Evolutionary conservation across 2,797 vertebrate genomes (phyloP).

Genomic region (Lepidocolaptes lacrymiger): DNA sequence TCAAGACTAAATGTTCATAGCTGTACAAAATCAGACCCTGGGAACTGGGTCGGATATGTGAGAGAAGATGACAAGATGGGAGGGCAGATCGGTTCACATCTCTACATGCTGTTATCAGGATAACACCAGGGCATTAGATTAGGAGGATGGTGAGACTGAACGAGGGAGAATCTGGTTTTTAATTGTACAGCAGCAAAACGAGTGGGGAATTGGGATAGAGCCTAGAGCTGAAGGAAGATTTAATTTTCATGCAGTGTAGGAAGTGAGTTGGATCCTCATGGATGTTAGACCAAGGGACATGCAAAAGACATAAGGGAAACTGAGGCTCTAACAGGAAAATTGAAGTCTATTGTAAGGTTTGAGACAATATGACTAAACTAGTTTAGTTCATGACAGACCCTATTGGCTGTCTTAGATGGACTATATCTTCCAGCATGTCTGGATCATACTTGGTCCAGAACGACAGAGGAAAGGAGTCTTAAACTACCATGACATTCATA

Average conservation of each 20-base stretch:
- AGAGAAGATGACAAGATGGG: conserved; percentile 35
- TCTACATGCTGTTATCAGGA: background rate
- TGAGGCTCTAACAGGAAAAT: background rate
- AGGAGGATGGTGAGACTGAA: background rate
- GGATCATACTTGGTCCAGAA: background rate
- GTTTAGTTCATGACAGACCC: background rate
- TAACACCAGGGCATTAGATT: background rate
- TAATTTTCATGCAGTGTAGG: background rate
- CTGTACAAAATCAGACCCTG: conserved; percentile 32
- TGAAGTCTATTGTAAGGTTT: background rate
- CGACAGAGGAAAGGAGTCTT: background rate
- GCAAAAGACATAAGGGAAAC: background rate
- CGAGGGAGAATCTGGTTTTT: background rate
- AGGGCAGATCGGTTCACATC: conserved; percentile 18
- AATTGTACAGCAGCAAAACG: background rate
- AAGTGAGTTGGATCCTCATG: background rate
- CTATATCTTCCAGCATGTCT: background rate
- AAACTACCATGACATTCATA: background rate
- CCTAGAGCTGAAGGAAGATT: background rate
- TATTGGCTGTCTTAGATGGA: background rate
- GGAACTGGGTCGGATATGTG: conserved; percentile 5
- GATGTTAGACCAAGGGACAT: background rate
- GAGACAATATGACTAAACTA: background rate
- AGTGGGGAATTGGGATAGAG: background rate
- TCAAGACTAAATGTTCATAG: conserved; percentile 40